Percentiles rank a stretch among this genome's conserved stretches.
Conservation (phyloP, 2,888 invertebrate species). For the Prosapia bicincta region DNA sequence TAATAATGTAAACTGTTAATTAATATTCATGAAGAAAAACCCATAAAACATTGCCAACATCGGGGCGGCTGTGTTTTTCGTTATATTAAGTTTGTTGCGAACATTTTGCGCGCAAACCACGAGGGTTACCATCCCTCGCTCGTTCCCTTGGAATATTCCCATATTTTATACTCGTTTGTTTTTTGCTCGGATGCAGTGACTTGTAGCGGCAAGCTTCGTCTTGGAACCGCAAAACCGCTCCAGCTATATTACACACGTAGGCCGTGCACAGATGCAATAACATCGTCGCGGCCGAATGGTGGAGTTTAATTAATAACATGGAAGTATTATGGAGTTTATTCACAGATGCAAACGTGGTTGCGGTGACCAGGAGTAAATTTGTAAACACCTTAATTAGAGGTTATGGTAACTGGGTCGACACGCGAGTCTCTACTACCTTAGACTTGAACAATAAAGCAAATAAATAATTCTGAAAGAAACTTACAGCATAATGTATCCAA, state of each 20-base stretch:
- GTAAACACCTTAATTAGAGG: too few species aligned
- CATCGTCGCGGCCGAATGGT: neutral
- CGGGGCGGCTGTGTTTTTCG: neutral
- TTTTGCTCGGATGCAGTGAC: neutral
- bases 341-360: too few species aligned
- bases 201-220: neutral
- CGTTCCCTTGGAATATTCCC: slow-evolving; percentile 3
- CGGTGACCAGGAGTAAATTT: neutral
- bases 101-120: neutral
- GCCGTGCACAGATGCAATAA: slow-evolving; percentile 14
- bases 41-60: slow-evolving; percentile 15
- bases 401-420: too few species aligned
- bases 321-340: neutral
- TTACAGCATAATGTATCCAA: too few species aligned
- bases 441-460: too few species aligned
- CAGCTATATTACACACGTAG: neutral
- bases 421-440: too few species aligned
- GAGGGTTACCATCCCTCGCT: slow-evolving; percentile 2
- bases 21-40: slow-evolving; percentile 22
- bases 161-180: slow-evolving; percentile 11
- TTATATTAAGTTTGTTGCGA: neutral
- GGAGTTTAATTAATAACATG: neutral
- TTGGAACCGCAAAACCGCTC: neutral
- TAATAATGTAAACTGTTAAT: slow-evolving; percentile 13
- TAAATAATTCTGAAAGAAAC: too few species aligned